A percentile compares a stretch with the other conserved stretches of the same genome.
These are phyloP conservation scores for Chironomus tepperi DNA, from an alignment of 1,140 invertebrate species.

Conservation along the genomic window DNA sequence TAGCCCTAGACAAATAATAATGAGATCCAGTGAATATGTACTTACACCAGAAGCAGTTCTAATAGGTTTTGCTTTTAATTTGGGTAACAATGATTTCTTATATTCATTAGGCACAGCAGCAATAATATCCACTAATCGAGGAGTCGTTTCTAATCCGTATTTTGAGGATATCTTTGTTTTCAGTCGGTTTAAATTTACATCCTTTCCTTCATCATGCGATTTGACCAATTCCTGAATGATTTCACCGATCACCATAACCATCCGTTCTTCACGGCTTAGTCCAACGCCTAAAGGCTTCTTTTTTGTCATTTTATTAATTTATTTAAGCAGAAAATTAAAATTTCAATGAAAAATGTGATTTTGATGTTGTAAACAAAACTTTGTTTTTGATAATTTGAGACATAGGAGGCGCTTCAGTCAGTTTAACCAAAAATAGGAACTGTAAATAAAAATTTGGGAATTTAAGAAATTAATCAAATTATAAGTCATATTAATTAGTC, in stretches of 20 bases:
- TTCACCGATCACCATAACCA: constrained; percentile 83
- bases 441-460: too few relatives aligned
- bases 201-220: constrained; percentile 75
- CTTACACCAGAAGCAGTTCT: constrained; percentile 92
- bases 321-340: not conserved
- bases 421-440: too few relatives aligned
- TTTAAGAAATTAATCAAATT: too few relatives aligned
- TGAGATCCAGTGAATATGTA: constrained; percentile 29
- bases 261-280: constrained; percentile 64
- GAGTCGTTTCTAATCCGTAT: constrained; percentile 88
- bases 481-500: too few relatives aligned
- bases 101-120: constrained; percentile 91
- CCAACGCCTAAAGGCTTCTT: constrained; percentile 42
- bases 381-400: not conserved
- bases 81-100: constrained; percentile 84
- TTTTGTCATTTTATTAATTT: constrained; percentile 29
- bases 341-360: not conserved
- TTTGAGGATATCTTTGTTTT: constrained; percentile 89
- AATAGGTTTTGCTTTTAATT: constrained; percentile 92
- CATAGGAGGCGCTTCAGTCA: too few relatives aligned
- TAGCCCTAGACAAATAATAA: constrained; percentile 26
- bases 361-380: not conserved
- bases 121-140: constrained; percentile 94
- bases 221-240: constrained; percentile 87
- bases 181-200: constrained; percentile 91